Percentiles rank a stretch among this genome's conserved stretches.
phyloP scores from a whole-genome alignment of 2,797 vertebrate species.

The Acanthurus leucopareius region DNA sequence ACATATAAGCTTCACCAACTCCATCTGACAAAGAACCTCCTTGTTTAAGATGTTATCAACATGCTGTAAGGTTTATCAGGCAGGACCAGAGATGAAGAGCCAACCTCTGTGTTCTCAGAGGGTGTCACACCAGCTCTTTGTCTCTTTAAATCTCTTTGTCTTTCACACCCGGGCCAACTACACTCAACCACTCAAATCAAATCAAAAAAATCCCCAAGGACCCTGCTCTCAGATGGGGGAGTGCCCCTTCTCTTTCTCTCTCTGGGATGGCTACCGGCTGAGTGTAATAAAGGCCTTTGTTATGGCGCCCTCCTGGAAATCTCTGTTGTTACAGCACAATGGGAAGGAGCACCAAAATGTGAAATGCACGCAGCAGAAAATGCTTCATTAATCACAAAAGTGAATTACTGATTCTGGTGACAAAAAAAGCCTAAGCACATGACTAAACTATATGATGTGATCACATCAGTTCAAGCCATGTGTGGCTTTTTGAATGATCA shows the following conservation, averaged over 20 bases:
- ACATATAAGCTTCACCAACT: conserved; percentile 22
- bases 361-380: conserved; percentile 29
- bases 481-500: conserved; percentile 16
- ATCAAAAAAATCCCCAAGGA: conserved; percentile 80
- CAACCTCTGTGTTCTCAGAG: conserved; percentile 23
- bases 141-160: conserved; percentile 77
- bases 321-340: conserved; percentile 53
- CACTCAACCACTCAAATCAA: conserved; percentile 75
- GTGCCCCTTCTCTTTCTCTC: conserved; percentile 76
- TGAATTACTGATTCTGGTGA: conserved; percentile 17
- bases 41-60: conserved; percentile 46
- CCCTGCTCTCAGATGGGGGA: conserved; percentile 67
- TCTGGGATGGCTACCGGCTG: conserved; percentile 77
- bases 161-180: conserved; percentile 61
- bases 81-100: conserved; percentile 16
- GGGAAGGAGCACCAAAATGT: conserved; percentile 51
- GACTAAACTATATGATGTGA: neutral
- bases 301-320: conserved; percentile 68
- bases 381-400: conserved; percentile 15
- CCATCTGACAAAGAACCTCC: conserved; percentile 50
- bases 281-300: conserved; percentile 84
- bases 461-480: conserved; percentile 1
- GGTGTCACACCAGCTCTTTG: conserved; percentile 49
- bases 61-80: conserved; percentile 17
- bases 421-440: conserved; percentile 8